A percentile compares a stretch with the other conserved stretches of the same genome.
phyloP scores from a whole-genome alignment of 1,140 invertebrate species.

The Lamellibrachia luymesi region DNA sequence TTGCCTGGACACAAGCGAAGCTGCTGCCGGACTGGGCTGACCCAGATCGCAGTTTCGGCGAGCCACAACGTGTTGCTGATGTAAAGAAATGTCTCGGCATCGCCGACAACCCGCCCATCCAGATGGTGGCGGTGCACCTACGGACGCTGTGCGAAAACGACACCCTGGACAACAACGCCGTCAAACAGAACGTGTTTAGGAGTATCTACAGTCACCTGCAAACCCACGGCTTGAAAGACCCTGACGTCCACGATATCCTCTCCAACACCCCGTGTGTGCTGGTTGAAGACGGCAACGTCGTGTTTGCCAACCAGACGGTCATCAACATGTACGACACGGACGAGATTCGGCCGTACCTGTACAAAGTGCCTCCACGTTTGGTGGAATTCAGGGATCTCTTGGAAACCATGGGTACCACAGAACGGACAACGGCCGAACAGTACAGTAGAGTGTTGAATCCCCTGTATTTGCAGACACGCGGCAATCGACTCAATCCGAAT shows the following conservation, averaged over 20 bases:
- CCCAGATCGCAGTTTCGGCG: not conserved
- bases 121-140: not conserved
- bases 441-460: constrained; percentile 33
- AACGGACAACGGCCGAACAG: constrained; percentile 27
- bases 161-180: not conserved
- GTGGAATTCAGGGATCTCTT: constrained; percentile 35
- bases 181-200: not conserved
- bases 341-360: constrained; percentile 36
- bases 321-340: constrained; percentile 31
- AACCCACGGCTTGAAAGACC: not conserved
- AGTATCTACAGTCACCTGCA: not conserved
- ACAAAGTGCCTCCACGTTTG: constrained; percentile 34
- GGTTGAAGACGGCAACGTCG: constrained; percentile 27
- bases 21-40: constrained; percentile 29
- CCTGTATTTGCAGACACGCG: constrained; percentile 22
- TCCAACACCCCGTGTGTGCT: constrained; percentile 19
- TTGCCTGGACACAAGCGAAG: constrained; percentile 17
- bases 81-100: constrained; percentile 14
- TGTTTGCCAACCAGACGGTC: constrained; percentile 32
- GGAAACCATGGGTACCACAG: constrained; percentile 33
- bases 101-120: not conserved
- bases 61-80: not conserved
- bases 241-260: not conserved
- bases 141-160: not conserved
- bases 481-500: constrained; percentile 33